Base-by-base conservation (phyloP, 1,140 invertebrate genomes). In the Dysdera silvatica region DNA sequence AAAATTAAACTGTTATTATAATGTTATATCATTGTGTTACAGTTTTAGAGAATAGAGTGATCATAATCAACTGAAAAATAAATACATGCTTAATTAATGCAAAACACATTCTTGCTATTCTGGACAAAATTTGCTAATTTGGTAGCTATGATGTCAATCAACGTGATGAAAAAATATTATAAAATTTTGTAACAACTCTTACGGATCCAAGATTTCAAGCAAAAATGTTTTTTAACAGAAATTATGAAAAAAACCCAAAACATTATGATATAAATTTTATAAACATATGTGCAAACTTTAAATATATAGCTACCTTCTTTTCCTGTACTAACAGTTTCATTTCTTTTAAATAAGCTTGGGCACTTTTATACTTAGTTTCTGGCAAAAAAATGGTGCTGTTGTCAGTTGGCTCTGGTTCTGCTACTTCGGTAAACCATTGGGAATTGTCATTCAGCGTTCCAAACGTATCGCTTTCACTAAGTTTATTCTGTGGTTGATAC, bases 271-370 rank as follows among this genome's bases (percentile, higher is more conserved):
- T 20, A 47, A 20, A 47, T 20, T 3, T 1, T 16, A n/a, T 20
- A 45, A 28, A 51, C 4, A 3, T 16, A 33, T 7, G 28, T 28
- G 2, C 8, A 14, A 14, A 47, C n/a, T n/a, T n/a, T n/a, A n/a
- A n/a, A n/a, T n/a, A n/a, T n/a, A n/a, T n/a, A n/a, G n/a, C 23
- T 64, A 64, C 61, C 47, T 53, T 57, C 52, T 58, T 57, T 43
- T 64, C 61, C 4, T 23, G 20, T 20, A 64, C 61, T 24, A 64
- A 33, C 6, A 5, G 1, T 35, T 64, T 58, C 61, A 64, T 64
- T 35, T 52, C 28, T 3, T 26, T 4, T 18, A 57, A 20, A 31
- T 58, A 58, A 6, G n/a, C 54, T 20, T 52, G 23, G 3, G 61
- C 54, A 37, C 41, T 23, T 49, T 35, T 48, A 23, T 35, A 56